phyloP scores from a whole-genome alignment of 1,140 invertebrate genomes.

The Epicauta chinensis region DNA sequence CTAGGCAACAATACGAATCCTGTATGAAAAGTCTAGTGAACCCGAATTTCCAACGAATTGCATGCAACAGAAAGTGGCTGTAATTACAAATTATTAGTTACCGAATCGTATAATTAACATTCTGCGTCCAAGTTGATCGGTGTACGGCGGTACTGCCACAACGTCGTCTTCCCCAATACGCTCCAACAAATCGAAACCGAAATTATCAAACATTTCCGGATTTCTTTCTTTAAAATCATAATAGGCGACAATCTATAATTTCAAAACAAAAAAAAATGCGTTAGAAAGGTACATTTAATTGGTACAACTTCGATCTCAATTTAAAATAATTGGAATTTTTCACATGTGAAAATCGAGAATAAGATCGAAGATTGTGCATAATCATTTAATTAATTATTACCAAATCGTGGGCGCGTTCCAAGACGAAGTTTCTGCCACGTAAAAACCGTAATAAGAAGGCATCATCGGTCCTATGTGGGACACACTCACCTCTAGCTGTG shows the following conservation, averaged over 20 bases:
- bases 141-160: constrained; percentile 64
- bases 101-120: constrained; percentile 59
- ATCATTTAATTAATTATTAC: constrained; percentile 46
- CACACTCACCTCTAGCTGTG: constrained; percentile 65
- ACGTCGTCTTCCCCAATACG: constrained; percentile 64
- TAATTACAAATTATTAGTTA: constrained; percentile 1
- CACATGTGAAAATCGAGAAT: no score
- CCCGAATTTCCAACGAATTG: no score
- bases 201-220: constrained; percentile 57
- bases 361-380: not conserved
- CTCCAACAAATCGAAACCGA: constrained; percentile 57
- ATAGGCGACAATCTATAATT: constrained; percentile 64
- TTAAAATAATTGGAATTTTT: no score
- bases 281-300: no score
- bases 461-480: constrained; percentile 71
- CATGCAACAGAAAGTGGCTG: no score
- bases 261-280: no score
- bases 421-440: constrained; percentile 72
- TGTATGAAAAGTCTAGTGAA: no score
- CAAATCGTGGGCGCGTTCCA: constrained; percentile 72
- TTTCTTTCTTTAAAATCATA: constrained; percentile 68
- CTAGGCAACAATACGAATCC: no score
- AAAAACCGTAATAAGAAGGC: constrained; percentile 79
- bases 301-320: no score
- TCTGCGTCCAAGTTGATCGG: constrained; percentile 61